Percentiles rank a stretch among this genome's conserved stretches.
phyloP scores from a whole-genome alignment of 64 coral and sea anemone genomes.

The Cladopsammia gracilis region DNA sequence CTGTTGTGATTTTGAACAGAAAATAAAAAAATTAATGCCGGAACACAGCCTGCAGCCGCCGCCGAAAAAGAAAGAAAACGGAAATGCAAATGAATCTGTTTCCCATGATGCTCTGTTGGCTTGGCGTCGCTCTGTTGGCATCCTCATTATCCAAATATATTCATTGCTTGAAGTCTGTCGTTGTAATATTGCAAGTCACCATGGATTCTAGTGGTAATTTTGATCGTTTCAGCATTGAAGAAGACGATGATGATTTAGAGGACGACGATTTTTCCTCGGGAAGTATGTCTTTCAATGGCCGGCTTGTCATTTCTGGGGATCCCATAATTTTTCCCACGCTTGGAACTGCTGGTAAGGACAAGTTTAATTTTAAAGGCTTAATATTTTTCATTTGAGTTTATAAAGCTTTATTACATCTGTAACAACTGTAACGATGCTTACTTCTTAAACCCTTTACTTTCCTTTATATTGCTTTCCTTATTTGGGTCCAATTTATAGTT shows the following conservation, averaged over 20 bases:
- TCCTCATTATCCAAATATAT: not conserved
- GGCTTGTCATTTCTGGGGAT: conserved; percentile 61
- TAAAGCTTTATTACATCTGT: too few species aligned
- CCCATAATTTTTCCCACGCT: conserved; percentile 51
- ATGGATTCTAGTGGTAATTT: conserved; percentile 20
- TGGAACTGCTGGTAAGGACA: conserved; percentile 8
- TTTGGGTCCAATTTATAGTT: too few species aligned
- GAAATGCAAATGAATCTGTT: not conserved
- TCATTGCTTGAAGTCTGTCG: too few species aligned
- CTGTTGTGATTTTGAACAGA: too few species aligned
- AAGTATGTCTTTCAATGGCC: conserved; percentile 75
- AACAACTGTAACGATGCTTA: too few species aligned
- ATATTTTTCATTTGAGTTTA: not conserved
- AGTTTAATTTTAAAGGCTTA: not conserved
- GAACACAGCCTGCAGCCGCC: too few species aligned
- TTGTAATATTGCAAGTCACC: not conserved
- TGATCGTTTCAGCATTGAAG: conserved; percentile 8
- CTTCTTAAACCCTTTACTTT: not conserved
- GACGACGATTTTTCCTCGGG: conserved; percentile 21
- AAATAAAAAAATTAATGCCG: too few species aligned
- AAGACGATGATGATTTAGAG: conserved; percentile 29
- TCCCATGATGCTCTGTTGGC: conserved; percentile 3
- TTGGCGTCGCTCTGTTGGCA: not conserved
- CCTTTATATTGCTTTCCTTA: not conserved
- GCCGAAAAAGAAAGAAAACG: too few species aligned